Percentiles rank a stretch among this genome's conserved stretches.
phyloP scores from a whole-genome alignment of 2,113 vertebrate species.

The Psophia crepitans region DNA sequence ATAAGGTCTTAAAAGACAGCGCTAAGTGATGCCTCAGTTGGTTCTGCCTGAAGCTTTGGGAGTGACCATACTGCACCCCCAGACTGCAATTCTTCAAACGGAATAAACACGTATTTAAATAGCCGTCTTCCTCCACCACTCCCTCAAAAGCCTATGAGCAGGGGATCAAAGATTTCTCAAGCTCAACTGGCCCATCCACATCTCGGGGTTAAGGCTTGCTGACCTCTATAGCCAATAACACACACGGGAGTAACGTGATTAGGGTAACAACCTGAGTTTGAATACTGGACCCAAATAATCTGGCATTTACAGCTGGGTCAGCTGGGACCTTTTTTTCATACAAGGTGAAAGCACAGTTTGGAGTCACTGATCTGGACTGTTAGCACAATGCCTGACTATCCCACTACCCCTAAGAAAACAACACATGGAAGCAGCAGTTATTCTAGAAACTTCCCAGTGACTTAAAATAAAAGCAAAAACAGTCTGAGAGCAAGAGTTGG shows the following conservation, averaged over 20 bases:
- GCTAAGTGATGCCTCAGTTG: neutral
- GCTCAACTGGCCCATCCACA: neutral
- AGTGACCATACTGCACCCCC: slow-evolving; percentile 7
- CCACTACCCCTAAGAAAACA: neutral
- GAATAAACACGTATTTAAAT: slow-evolving; percentile 5
- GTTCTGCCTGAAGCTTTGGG: neutral
- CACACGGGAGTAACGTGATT: neutral
- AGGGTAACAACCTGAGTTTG: neutral
- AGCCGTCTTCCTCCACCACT: slow-evolving; percentile 8
- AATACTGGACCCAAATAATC: neutral
- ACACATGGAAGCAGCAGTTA: neutral
- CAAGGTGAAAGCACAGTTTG: neutral
- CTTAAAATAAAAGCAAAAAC: neutral
- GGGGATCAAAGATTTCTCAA: slow-evolving; percentile 2
- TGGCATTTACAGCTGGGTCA: neutral
- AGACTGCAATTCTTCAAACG: neutral
- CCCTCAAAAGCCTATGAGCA: slow-evolving; percentile 21
- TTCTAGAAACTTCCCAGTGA: neutral
- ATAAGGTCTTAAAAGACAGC: neutral
- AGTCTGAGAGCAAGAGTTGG: neutral
- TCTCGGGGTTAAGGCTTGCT: neutral
- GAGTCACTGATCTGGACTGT: neutral
- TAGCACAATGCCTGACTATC: neutral
- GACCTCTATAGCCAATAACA: neutral
- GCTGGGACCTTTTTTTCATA: neutral